Base-by-base conservation (phyloP, 2,797 vertebrate species). In the Allobates femoralis region DNA sequence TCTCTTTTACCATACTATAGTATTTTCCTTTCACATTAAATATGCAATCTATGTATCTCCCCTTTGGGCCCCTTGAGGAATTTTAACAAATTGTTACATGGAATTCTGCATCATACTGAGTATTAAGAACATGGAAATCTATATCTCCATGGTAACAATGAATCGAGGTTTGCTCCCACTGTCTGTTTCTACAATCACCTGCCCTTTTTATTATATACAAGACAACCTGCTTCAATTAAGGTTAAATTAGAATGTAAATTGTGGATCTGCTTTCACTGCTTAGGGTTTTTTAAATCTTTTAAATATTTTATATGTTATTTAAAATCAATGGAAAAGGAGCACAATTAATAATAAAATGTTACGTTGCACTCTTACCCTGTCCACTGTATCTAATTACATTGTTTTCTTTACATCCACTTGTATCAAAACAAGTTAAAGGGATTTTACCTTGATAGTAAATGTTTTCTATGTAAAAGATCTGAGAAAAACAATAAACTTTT, bases 11-110 rank as follows among this genome's bases (percentile, higher is more conserved):
- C 18, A 11, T 79, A 37, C 30, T 79, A 60, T 79, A 60, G 55
- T 79, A 58, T 78, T 79, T 41, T 79, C 77, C 14, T 79, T 60
- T 37, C 69, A 60, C 55, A 79, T 58, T 37, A 79, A 46, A 79
- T 79, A 79, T 79, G 77, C 77, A 41, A 79, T 79, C 32, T 79
- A 16, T 62, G 77, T 62, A 79, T 60, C 55, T 60, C 77, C 56
- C 55, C 55, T 60, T 79, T 79, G 32, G 32, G 55, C 32, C 77
- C 77, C 77, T 79, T 60, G 77, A 60, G 77, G 77, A 79, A 79
- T 62, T 79, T 79, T 60, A 79, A 79, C 77, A 79, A 79, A 79
- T 79, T 79, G 77, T 60, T 79, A 79, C 77, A 79, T 60, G 55
- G 34, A 79, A 60, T 60, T 79, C 32, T 60, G 32, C 56, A 60